phyloP scores from a whole-genome alignment of 2,888 invertebrate species.

The Caenorhabditis angaria region DNA sequence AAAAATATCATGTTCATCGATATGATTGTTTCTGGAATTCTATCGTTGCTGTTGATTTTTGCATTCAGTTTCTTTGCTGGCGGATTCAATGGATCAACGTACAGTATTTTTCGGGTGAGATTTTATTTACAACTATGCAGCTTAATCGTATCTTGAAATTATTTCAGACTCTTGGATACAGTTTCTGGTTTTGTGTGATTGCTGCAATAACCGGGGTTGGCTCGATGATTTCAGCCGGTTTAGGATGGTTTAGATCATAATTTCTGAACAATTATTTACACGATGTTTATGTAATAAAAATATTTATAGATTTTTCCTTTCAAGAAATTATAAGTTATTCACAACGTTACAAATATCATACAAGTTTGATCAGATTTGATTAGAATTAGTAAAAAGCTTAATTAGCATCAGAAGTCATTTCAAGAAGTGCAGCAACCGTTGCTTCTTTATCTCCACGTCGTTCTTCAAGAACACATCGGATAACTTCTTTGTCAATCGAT shows the following conservation, averaged over 20 bases:
- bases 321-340: background rate
- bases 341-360: background rate
- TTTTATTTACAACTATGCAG: background rate
- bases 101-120: conserved; percentile 7
- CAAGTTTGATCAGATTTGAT: background rate
- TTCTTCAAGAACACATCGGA: conserved; percentile 73
- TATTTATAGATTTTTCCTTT: background rate
- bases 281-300: background rate
- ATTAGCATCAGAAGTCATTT: conserved; percentile 77
- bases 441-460: conserved; percentile 84
- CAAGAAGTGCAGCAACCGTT: conserved; percentile 87
- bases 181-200: conserved; percentile 30
- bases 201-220: conserved; percentile 18
- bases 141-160: background rate
- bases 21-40: conserved; percentile 19
- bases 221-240: conserved; percentile 20
- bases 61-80: conserved; percentile 36
- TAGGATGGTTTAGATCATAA: conserved; percentile 29
- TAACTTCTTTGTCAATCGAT: conserved; percentile 88
- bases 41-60: conserved; percentile 23
- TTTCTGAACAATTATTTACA: background rate
- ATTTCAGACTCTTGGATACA: conserved; percentile 19
- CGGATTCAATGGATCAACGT: conserved; percentile 20
- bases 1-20: conserved; percentile 31
- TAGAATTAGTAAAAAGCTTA: background rate